phyloP scores from a whole-genome alignment of 2,797 vertebrate genomes.

The Callimico goeldii region DNA sequence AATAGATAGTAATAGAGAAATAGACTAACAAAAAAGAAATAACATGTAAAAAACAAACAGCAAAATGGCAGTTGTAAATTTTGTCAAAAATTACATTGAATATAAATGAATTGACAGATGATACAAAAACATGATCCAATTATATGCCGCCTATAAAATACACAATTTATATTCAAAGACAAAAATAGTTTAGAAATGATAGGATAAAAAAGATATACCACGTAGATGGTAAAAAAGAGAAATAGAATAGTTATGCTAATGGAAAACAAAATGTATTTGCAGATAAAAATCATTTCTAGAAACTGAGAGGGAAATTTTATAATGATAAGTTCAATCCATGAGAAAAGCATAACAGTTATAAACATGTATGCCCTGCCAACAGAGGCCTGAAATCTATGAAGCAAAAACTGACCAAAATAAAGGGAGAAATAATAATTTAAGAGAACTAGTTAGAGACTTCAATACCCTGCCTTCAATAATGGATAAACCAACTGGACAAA shows the following conservation, averaged over 20 bases:
- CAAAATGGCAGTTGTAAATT: neutral
- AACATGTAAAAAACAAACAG: neutral
- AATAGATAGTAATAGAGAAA: neutral
- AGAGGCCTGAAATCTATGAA: neutral
- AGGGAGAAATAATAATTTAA: neutral
- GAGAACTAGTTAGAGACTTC: neutral
- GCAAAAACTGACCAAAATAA: neutral
- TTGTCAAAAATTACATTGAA: neutral
- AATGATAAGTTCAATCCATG: neutral
- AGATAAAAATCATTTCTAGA: neutral
- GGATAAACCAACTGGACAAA: neutral
- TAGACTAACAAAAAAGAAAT: neutral
- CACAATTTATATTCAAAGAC: neutral
- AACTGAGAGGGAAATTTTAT: neutral
- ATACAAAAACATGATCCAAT: neutral
- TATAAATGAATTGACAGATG: neutral
- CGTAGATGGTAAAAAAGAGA: neutral
- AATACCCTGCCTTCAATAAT: neutral
- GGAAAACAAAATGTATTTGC: neutral
- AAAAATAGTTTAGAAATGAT: neutral
- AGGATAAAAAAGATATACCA: neutral
- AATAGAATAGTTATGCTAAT: neutral
- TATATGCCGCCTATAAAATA: neutral
- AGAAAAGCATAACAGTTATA: neutral
- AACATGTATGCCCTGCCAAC: neutral